Percentiles rank a stretch among this genome's conserved stretches.
Conservation (phyloP, 1,140 invertebrate genomes). For the Procambarus clarkii region DNA sequence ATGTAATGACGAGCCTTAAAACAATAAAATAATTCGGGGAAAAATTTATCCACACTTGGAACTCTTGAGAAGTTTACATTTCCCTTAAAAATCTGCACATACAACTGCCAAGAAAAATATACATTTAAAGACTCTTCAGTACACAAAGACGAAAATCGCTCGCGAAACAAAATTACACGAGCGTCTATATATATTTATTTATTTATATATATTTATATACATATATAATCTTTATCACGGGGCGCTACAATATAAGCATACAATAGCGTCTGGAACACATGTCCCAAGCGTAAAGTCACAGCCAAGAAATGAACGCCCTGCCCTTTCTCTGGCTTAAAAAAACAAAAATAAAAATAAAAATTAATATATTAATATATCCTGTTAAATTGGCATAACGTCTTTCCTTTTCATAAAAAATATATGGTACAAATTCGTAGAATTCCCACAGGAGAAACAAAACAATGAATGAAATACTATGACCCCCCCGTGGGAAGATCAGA, state of each 20-base stretch:
- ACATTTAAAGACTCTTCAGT: slow-evolving; percentile 22
- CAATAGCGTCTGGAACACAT: slow-evolving; percentile 14
- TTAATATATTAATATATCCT: slow-evolving; percentile 33
- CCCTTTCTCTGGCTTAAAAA: background rate
- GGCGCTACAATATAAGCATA: slow-evolving; percentile 23
- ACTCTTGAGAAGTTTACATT: background rate
- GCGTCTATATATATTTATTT: background rate
- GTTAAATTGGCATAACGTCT: slow-evolving; percentile 44
- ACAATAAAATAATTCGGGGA: background rate
- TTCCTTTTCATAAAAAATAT: slow-evolving; percentile 56
- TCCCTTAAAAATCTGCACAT: slow-evolving; percentile 18
- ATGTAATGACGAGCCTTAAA: background rate
- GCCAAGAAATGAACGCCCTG: slow-evolving; percentile 59
- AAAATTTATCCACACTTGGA: slow-evolving; percentile 26
- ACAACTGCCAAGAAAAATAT: slow-evolving; percentile 59
- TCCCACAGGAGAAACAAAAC: background rate
- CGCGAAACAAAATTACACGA: slow-evolving; percentile 13
- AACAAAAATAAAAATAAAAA: slow-evolving; percentile 4
- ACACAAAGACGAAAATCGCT: slow-evolving; percentile 27
- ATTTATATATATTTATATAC: no score
- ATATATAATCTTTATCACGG: background rate
- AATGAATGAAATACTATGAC: background rate
- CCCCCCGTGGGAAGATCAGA: background rate
- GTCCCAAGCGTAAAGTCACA: slow-evolving; percentile 57
- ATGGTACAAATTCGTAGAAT: background rate